A percentile compares a stretch with the other conserved stretches of the same genome.
Conservation (phyloP, 2,113 vertebrate genomes). For the Marcusenius ussheri region DNA sequence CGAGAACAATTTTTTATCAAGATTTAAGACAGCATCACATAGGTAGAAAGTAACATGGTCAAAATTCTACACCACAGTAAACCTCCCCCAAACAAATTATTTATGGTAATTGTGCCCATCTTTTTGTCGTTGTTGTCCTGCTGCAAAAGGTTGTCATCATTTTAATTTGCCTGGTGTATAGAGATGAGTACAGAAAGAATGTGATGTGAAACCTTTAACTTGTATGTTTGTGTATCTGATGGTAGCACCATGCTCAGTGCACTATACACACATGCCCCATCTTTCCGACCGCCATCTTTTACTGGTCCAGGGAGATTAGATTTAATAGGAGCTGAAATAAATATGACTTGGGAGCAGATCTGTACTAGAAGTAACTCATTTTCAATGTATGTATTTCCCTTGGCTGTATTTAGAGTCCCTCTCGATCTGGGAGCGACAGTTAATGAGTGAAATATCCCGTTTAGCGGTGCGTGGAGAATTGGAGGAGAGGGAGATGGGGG, state of each 20-base stretch:
- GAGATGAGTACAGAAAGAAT: background rate
- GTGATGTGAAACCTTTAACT: background rate
- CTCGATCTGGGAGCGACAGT: slow-evolving; percentile 47
- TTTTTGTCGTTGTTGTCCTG: background rate
- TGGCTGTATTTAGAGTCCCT: slow-evolving; percentile 31
- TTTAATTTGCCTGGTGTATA: background rate
- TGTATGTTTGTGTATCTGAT: background rate
- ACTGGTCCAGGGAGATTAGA: background rate
- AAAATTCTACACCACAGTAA: background rate
- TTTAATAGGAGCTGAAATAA: background rate
- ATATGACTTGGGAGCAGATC: background rate
- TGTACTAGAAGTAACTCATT: background rate
- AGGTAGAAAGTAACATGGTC: background rate
- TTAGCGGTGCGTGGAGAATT: slow-evolving; percentile 55
- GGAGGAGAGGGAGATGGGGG: slow-evolving; percentile 38
- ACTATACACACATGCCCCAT: background rate
- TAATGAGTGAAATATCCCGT: slow-evolving; percentile 68
- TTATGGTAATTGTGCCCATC: background rate
- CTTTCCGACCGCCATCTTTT: background rate
- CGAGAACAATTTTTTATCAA: background rate
- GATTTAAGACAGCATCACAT: background rate
- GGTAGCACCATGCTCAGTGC: background rate
- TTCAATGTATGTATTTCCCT: background rate
- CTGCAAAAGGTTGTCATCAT: slow-evolving; percentile 9
- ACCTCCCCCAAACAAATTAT: background rate